A percentile compares a stretch with the other conserved stretches of the same genome.
These are phyloP conservation scores for Amblyraja radiata DNA, from an alignment of 2,797 vertebrate species.

Conservation along the genomic window DNA sequence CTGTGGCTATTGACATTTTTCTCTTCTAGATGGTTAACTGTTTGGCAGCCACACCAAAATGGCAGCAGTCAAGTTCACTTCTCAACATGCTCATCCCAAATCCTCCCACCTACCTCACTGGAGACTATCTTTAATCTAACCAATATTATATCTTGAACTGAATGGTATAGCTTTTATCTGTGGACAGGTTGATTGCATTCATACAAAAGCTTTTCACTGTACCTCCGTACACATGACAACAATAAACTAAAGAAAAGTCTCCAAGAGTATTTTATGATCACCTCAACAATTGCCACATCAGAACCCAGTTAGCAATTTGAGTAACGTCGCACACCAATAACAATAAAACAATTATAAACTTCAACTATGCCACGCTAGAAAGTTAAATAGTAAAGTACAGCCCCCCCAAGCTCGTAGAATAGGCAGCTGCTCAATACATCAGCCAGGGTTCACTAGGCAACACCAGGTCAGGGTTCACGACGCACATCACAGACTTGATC, in stretches of 20 bases:
- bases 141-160: too few relatives aligned
- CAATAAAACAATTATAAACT: neutral
- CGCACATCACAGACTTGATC: neutral
- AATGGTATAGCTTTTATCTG: too few relatives aligned
- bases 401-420: neutral
- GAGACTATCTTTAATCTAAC: too few relatives aligned
- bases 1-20: neutral
- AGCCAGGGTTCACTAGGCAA: neutral
- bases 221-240: too few relatives aligned
- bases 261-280: neutral
- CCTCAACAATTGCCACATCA: neutral
- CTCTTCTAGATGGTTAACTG: neutral
- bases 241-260: too few relatives aligned
- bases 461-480: neutral
- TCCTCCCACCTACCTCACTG: neutral
- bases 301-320: neutral
- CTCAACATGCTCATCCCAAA: neutral
- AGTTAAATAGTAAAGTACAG: neutral
- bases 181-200: too few relatives aligned
- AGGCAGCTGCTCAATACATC: neutral
- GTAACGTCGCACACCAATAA: neutral
- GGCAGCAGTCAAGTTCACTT: neutral
- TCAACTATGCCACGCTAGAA: neutral
- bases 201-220: too few relatives aligned
- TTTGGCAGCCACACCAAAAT: neutral